A percentile compares a stretch with the other conserved stretches of the same genome.
phyloP scores from a whole-genome alignment of 2,113 vertebrate species.

The Setophaga kirtlandii region DNA sequence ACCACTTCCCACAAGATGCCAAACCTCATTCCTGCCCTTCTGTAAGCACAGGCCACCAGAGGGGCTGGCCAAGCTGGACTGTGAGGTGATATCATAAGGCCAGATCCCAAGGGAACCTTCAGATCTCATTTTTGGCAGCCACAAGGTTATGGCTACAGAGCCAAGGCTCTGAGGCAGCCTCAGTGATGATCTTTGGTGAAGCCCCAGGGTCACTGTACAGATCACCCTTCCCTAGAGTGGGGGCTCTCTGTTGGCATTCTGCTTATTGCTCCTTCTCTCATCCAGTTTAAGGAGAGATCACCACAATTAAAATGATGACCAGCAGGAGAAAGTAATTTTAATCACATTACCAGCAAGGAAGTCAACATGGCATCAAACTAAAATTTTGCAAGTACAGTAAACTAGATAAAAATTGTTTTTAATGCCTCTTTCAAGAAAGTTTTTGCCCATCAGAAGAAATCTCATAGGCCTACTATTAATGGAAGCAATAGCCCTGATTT shows the following conservation, averaged over 20 bases:
- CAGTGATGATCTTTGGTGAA: neutral
- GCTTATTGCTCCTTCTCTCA: neutral
- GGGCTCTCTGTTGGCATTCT: neutral
- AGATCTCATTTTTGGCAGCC: neutral
- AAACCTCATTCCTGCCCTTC: neutral
- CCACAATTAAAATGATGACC: neutral
- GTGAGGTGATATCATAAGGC: neutral
- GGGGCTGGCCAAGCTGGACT: neutral
- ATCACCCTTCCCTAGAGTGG: neutral
- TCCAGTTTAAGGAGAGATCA: neutral
- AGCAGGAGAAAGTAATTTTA: neutral
- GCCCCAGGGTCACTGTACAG: neutral
- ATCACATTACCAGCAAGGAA: neutral
- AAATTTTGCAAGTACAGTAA: neutral
- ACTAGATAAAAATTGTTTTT: neutral
- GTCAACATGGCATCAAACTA: neutral
- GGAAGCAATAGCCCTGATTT: neutral
- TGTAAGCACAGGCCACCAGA: neutral
- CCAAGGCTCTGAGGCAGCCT: neutral
- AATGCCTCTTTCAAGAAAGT: neutral
- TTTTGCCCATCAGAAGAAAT: neutral
- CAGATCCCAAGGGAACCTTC: neutral
- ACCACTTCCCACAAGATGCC: neutral
- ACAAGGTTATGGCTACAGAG: neutral
- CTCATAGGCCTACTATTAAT: neutral